These are phyloP conservation scores for Chaetorhynchus papuensis DNA, from an alignment of 2,113 vertebrate species.

Conservation along the genomic window DNA sequence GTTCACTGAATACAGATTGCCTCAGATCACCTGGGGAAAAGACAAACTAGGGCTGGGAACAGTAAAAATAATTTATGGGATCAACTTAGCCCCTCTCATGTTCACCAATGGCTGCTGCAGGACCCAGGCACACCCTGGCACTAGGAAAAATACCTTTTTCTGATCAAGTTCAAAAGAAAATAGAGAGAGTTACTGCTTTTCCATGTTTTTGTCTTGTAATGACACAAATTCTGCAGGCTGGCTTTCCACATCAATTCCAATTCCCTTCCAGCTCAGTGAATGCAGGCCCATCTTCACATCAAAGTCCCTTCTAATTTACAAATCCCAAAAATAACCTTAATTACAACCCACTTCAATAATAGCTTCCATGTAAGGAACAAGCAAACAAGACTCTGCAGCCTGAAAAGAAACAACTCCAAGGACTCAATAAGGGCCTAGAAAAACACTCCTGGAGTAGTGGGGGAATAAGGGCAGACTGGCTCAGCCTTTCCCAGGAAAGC, in stretches of 20 bases:
- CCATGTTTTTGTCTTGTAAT: not conserved
- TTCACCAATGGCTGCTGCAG: not conserved
- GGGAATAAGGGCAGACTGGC: not conserved
- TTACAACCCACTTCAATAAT: constrained; percentile 7
- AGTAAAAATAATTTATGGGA: not conserved
- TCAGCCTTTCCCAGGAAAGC: not conserved
- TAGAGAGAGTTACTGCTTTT: not conserved
- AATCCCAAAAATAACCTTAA: constrained; percentile 22
- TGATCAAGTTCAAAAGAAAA: not conserved
- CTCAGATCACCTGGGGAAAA: not conserved
- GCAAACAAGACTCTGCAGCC: not conserved
- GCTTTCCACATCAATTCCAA: not conserved
- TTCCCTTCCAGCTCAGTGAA: constrained; percentile 6
- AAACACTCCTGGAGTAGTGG: not conserved
- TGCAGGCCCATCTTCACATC: not conserved
- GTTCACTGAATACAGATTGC: not conserved
- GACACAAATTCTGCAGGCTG: not conserved
- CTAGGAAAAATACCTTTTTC: not conserved
- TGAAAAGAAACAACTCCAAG: not conserved
- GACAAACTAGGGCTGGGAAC: not conserved
- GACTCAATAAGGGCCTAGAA: not conserved
- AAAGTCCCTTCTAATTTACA: constrained; percentile 34
- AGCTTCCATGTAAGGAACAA: not conserved
- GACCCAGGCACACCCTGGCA: not conserved
- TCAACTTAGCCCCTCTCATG: not conserved